Percentiles rank a stretch among this genome's conserved stretches.
Conservation (phyloP, 2,113 vertebrate species). For the Microcebus jonahi region DNA sequence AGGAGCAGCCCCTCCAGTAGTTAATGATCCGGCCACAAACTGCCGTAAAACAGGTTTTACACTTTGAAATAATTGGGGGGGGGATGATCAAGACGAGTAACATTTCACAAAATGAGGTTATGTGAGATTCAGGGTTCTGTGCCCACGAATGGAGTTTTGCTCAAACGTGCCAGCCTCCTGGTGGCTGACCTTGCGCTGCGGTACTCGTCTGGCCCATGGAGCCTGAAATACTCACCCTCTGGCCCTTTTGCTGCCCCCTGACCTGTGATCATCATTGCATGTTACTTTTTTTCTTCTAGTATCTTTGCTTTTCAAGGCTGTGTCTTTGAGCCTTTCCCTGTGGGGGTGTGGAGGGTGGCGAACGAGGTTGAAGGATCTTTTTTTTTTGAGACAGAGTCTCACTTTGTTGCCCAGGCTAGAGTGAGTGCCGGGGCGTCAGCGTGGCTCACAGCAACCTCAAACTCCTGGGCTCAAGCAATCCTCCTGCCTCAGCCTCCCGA, state of each 20-base stretch:
- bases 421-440: no score
- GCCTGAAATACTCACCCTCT: background rate
- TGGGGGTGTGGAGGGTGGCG: background rate
- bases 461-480: no score
- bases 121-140: background rate
- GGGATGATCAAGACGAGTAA: background rate
- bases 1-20: background rate
- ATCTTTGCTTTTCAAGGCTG: background rate
- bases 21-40: fast-evolving
- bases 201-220: background rate
- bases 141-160: fast-evolving
- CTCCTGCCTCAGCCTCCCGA: no score
- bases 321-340: background rate
- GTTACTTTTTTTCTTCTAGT: background rate
- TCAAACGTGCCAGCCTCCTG: background rate
- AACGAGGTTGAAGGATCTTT: background rate
- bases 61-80: background rate
- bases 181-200: background rate
- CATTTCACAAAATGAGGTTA: fast-evolving
- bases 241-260: background rate
- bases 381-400: no score
- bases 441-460: no score
- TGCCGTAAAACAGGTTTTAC: background rate
- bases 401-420: no score
- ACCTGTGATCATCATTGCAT: background rate